A percentile compares a stretch with the other conserved stretches of the same genome.
These are phyloP conservation scores for Macrostomum cliftonense DNA, from an alignment of 2,888 invertebrate genomes.

Conservation along the genomic window DNA sequence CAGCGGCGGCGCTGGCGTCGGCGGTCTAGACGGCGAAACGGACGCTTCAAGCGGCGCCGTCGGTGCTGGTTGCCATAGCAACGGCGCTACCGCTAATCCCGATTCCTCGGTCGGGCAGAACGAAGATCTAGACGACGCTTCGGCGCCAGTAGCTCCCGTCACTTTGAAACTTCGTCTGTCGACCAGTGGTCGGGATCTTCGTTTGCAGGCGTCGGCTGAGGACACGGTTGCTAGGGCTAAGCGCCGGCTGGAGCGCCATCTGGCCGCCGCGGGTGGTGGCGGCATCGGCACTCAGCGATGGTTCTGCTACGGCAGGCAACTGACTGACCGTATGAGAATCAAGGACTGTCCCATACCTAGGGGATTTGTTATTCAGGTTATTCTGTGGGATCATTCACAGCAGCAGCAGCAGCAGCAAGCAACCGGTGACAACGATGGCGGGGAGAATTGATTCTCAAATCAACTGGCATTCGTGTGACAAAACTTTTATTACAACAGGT, in stretches of 20 bases:
- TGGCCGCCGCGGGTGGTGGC: constrained; percentile 66
- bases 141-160: constrained; percentile 14
- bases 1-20: neutral
- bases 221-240: constrained; percentile 77
- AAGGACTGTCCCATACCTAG: constrained; percentile 74
- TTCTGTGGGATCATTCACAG: constrained; percentile 14
- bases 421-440: too few relatives aligned
- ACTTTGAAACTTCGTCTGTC: constrained; percentile 56
- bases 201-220: constrained; percentile 63
- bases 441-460: too few relatives aligned
- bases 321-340: constrained; percentile 68
- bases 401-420: too few relatives aligned
- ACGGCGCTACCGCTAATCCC: neutral
- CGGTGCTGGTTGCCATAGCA: neutral
- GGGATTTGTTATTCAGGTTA: constrained; percentile 73
- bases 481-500: too few relatives aligned
- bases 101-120: neutral
- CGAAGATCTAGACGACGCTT: too few relatives aligned
- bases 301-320: constrained; percentile 79
- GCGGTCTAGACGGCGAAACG: neutral
- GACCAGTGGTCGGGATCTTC: constrained; percentile 59
- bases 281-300: constrained; percentile 72
- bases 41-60: neutral
- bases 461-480: too few relatives aligned
- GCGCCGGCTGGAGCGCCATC: constrained; percentile 45